phyloP scores from a whole-genome alignment of 2,888 invertebrate genomes.

The Scaptomyza parva region DNA sequence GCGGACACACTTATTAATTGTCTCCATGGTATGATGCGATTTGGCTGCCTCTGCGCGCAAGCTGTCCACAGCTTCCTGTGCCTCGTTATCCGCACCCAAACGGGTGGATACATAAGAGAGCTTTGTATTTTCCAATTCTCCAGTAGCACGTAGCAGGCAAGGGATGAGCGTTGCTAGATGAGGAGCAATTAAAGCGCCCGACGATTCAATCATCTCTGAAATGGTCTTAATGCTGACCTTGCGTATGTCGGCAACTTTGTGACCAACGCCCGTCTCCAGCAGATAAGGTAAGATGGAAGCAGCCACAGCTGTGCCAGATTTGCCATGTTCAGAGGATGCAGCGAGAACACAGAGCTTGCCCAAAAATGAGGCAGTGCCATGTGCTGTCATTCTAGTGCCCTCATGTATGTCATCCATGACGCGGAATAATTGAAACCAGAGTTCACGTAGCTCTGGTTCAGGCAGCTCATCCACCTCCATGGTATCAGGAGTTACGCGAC shows the following conservation, averaged over 20 bases:
- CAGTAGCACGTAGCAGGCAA: conserved; percentile 93
- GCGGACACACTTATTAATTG: conserved; percentile 91
- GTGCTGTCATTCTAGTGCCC: conserved; percentile 91
- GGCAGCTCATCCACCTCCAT: conserved; percentile 80
- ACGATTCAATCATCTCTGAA: conserved; percentile 93
- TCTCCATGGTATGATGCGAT: conserved; percentile 94
- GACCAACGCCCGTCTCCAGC: conserved; percentile 91
- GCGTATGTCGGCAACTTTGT: conserved; percentile 91
- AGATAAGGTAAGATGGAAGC: conserved; percentile 92
- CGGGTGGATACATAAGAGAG: conserved; percentile 92
- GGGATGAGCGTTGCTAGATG: conserved; percentile 93
- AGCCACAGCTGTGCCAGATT: conserved; percentile 90
- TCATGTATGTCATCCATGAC: conserved; percentile 98
- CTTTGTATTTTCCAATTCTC: conserved; percentile 93
- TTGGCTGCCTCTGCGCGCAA: conserved; percentile 92
- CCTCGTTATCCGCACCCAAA: conserved; percentile 88
- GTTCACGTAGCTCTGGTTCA: conserved; percentile 83
- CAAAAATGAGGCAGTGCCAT: conserved; percentile 89
- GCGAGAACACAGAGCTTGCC: conserved; percentile 92
- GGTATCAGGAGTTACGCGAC: conserved; percentile 36
- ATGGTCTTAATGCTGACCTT: conserved; percentile 93
- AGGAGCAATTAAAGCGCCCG: conserved; percentile 91
- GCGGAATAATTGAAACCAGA: conserved; percentile 93
- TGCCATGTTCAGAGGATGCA: conserved; percentile 89
- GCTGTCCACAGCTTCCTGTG: conserved; percentile 91